phyloP scores from a whole-genome alignment of 2,113 vertebrate species.

The Megalops atlanticus region DNA sequence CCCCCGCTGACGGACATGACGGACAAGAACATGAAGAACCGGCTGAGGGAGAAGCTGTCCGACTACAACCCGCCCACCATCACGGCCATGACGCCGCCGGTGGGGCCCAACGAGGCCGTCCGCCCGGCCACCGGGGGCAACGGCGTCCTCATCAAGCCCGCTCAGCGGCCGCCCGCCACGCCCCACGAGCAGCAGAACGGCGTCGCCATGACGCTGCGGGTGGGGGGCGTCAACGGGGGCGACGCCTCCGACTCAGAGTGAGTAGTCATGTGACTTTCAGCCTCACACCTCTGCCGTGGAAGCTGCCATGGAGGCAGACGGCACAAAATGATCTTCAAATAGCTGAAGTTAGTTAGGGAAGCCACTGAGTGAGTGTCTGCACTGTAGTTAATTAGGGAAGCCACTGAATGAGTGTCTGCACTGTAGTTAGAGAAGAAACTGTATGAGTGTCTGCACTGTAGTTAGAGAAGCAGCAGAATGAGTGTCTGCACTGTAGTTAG shows the following conservation, averaged over 20 bases:
- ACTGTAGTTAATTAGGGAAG: too few species aligned
- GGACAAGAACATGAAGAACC: constrained; percentile 77
- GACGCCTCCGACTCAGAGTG: constrained; percentile 82
- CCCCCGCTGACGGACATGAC: constrained; percentile 77
- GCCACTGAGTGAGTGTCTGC: too few species aligned
- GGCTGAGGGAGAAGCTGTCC: constrained; percentile 75
- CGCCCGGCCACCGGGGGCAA: constrained; percentile 58
- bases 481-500: too few species aligned
- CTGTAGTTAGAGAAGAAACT: too few species aligned
- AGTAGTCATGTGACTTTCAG: constrained; percentile 57
- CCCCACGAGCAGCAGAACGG: constrained; percentile 76
- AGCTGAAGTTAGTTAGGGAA: too few species aligned
- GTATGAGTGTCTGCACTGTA: too few species aligned
- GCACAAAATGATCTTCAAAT: too few species aligned
- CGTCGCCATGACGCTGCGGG: constrained; percentile 66
- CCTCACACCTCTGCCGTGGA: too few species aligned
- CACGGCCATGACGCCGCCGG: constrained; percentile 67
- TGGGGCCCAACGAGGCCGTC: constrained; percentile 68
- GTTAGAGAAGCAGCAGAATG: too few species aligned
- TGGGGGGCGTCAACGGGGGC: constrained; percentile 63
- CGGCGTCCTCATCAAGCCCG: constrained; percentile 69
- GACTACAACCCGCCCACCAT: constrained; percentile 71
- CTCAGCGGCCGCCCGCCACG: constrained; percentile 52
- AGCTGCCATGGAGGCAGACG: too few species aligned
- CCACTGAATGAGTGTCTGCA: too few species aligned